Percentiles rank a stretch among this genome's conserved stretches.
These are phyloP conservation scores for Chamaetylas fuelleborni DNA, from an alignment of 2,113 vertebrate genomes.

Conservation along the genomic window DNA sequence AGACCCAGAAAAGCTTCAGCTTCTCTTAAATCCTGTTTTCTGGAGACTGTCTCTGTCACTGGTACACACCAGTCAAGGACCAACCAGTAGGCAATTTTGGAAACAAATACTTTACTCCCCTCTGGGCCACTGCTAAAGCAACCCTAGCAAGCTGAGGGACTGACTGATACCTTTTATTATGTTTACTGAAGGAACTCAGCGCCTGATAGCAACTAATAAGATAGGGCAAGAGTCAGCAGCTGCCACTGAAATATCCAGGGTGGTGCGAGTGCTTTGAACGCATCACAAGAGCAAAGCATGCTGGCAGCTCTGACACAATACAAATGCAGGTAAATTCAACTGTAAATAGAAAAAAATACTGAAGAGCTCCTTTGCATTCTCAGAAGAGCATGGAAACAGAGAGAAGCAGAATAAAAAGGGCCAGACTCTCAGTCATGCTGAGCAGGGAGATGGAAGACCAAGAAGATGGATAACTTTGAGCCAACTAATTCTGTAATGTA, in stretches of 20 bases:
- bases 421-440: background rate
- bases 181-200: background rate
- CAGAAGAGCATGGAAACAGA: background rate
- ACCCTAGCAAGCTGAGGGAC: background rate
- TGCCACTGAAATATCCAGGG: background rate
- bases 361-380: background rate
- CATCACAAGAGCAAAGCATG: background rate
- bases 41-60: background rate
- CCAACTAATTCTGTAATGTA: background rate
- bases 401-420: background rate
- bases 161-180: background rate
- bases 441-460: background rate
- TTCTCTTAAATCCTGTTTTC: background rate
- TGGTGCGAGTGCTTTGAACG: rapidly evolving
- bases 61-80: background rate
- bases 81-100: background rate
- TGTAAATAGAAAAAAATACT: background rate
- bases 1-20: background rate
- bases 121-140: background rate
- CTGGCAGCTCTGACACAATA: background rate
- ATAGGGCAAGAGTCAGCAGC: background rate
- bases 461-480: background rate
- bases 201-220: background rate
- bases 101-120: background rate
- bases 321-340: background rate